These are phyloP conservation scores for Hirtodrosophila histrioides DNA, from an alignment of 2,888 invertebrate species.

Conservation along the genomic window DNA sequence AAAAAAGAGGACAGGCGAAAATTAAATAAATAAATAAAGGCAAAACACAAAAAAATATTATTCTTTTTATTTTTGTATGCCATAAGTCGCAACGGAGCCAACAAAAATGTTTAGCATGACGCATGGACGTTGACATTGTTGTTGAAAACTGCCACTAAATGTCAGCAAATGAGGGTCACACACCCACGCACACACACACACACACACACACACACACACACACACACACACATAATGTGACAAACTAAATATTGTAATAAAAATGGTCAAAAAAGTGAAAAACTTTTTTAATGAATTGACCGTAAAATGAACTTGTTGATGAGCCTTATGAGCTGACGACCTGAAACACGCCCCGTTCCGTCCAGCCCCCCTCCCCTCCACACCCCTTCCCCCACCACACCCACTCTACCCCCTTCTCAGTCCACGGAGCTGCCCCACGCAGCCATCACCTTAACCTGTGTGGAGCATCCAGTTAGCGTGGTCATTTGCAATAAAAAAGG, in stretches of 20 bases:
- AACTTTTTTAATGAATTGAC: slow-evolving; percentile 72
- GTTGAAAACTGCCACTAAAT: slow-evolving; percentile 77
- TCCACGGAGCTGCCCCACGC: too few species aligned
- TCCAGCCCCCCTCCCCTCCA: slow-evolving; percentile 10
- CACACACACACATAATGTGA: slow-evolving; percentile 36
- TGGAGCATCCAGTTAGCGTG: slow-evolving; percentile 69
- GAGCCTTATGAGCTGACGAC: slow-evolving; percentile 73
- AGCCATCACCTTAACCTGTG: slow-evolving; percentile 37
- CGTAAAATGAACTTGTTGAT: slow-evolving; percentile 80
- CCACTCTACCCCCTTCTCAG: not conserved
- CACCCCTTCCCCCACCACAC: not conserved
- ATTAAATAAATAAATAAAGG: slow-evolving; percentile 69
- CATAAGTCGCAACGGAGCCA: not conserved
- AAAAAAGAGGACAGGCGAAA: slow-evolving; percentile 56
- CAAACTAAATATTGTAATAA: slow-evolving; percentile 76
- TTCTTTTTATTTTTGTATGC: too few species aligned
- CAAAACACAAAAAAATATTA: slow-evolving; percentile 15
- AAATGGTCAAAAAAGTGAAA: slow-evolving; percentile 56
- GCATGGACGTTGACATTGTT: slow-evolving; percentile 70
- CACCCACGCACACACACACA: slow-evolving; percentile 30
- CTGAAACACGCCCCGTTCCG: slow-evolving; percentile 2
- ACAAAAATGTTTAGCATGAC: slow-evolving; percentile 66
- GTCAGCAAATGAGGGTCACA: slow-evolving; percentile 75
- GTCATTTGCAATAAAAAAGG: slow-evolving; percentile 79
- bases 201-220: slow-evolving; percentile 16